Conservation (phyloP, 2,797 vertebrate genomes). For the Anisognathus igniventris region DNA sequence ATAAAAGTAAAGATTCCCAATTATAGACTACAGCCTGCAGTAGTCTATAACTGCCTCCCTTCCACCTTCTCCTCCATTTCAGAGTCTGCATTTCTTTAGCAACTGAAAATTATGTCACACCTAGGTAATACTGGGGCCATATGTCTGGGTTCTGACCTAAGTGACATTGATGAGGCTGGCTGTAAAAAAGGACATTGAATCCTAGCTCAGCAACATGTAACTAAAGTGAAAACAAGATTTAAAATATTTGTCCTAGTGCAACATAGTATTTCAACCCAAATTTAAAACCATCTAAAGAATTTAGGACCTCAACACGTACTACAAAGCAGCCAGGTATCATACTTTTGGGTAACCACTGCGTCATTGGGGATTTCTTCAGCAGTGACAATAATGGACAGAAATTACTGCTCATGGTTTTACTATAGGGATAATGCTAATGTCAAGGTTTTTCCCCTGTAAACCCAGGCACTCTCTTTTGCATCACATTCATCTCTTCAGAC, state of each 20-base stretch:
- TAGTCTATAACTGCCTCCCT: neutral
- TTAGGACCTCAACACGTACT: rapidly evolving
- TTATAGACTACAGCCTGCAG: neutral
- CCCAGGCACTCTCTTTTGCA: neutral
- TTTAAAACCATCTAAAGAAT: neutral
- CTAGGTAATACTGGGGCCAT: neutral
- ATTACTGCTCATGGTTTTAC: neutral
- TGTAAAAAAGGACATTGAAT: neutral
- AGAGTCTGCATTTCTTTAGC: neutral
- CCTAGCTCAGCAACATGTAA: rapidly evolving
- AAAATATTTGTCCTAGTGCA: neutral
- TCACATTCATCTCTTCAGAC: neutral
- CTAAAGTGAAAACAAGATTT: neutral
- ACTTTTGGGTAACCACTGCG: neutral
- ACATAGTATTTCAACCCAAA: neutral
- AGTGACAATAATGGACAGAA: neutral
- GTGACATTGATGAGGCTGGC: neutral
- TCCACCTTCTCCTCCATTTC: neutral
- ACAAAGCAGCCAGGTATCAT: neutral
- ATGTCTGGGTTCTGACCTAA: neutral
- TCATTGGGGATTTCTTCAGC: neutral
- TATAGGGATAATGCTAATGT: neutral
- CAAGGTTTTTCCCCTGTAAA: neutral
- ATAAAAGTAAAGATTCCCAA: neutral
- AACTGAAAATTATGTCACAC: neutral